phyloP scores from a whole-genome alignment of 2,888 invertebrate genomes.

The Bugula neritina region DNA sequence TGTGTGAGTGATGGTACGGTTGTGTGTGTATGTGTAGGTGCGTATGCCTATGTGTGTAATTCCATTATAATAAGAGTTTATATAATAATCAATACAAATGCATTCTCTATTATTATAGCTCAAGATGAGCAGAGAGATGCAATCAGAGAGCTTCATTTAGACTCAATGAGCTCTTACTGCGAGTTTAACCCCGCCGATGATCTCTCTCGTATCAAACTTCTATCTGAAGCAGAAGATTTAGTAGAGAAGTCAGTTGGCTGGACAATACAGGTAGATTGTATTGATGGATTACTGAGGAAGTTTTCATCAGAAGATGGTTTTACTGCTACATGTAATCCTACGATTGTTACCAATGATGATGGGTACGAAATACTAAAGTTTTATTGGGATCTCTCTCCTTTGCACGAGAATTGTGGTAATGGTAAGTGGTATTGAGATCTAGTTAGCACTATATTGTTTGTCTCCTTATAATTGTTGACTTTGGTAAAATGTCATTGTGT shows the following conservation, averaged over 20 bases:
- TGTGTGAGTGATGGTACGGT: too few relatives aligned
- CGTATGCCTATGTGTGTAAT: too few relatives aligned
- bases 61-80: too few relatives aligned
- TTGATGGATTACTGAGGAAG: neutral
- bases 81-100: too few relatives aligned
- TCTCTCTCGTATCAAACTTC: neutral
- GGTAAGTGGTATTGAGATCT: too few relatives aligned
- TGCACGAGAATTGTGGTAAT: neutral
- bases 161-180: neutral
- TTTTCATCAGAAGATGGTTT: neutral
- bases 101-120: too few relatives aligned
- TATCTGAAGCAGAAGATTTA: neutral
- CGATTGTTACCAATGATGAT: neutral
- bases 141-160: neutral
- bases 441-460: neutral
- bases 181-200: neutral
- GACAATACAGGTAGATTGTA: neutral
- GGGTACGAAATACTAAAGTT: neutral
- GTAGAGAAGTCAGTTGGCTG: neutral
- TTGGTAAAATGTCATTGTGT: neutral
- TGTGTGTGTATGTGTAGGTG: too few relatives aligned
- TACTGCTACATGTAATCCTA: neutral
- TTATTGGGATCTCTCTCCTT: neutral
- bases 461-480: neutral
- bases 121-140: neutral